Conservation (phyloP, 23 tunicate genomes). For the Diplosoma virens region DNA sequence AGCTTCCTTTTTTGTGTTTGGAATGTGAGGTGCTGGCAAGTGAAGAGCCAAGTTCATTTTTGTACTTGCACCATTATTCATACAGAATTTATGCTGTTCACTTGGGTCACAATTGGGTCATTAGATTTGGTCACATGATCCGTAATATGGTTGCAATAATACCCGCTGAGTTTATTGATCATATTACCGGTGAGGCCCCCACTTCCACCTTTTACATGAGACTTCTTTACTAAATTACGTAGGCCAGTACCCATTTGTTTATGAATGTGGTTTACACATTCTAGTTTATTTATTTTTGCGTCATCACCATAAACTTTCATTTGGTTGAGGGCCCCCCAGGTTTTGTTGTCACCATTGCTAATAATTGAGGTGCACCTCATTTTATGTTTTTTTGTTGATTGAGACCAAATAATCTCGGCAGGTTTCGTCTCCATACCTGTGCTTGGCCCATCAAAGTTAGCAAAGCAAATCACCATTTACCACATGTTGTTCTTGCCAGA, state of each 20-base stretch:
- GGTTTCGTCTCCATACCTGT: conserved; percentile 15
- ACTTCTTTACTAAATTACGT: conserved; percentile 12
- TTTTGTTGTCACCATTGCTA: conserved; percentile 27
- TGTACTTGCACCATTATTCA: not conserved
- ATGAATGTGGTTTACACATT: conserved; percentile 32
- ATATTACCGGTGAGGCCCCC: conserved; percentile 9
- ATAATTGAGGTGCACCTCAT: not conserved
- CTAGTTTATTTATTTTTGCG: conserved; percentile 10
- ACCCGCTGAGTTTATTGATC: not conserved
- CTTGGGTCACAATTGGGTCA: not conserved
- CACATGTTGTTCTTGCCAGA: not conserved
- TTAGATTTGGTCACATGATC: not conserved
- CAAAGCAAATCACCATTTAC: not conserved
- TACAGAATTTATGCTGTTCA: conserved; percentile 11
- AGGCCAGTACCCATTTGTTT: conserved; percentile 20
- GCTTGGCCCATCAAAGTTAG: conserved; percentile 22
- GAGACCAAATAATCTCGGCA: conserved; percentile 1
- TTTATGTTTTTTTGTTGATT: not conserved
- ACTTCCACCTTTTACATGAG: conserved; percentile 9
- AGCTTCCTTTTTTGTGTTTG: not conserved
- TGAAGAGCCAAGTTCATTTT: not conserved
- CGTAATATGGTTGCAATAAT: not conserved
- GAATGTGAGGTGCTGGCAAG: not conserved
- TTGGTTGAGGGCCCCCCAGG: not conserved
- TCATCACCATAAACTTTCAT: not conserved